These are phyloP conservation scores for Anguilla obscura DNA, from an alignment of 2,797 vertebrate species.

Conservation along the genomic window DNA sequence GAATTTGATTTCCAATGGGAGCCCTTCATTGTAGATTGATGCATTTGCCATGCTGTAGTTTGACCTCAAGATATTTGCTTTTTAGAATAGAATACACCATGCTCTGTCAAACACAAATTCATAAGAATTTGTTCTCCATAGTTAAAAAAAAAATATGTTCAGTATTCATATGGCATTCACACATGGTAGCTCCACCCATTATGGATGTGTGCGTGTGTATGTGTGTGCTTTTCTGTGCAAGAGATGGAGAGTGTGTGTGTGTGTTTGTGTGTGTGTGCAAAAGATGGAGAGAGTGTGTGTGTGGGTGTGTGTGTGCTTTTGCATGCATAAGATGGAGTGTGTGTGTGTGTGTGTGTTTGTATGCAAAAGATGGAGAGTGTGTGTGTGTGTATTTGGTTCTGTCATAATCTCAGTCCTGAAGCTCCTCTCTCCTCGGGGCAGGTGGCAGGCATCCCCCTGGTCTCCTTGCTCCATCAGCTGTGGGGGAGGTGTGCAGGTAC, in stretches of 20 bases:
- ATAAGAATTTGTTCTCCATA: neutral
- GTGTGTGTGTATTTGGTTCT: constrained; percentile 9
- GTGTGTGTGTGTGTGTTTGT: constrained; percentile 6
- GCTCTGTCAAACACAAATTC: neutral
- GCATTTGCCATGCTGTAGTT: neutral
- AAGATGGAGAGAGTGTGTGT: neutral
- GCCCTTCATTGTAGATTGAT: constrained; percentile 2
- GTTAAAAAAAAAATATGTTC: neutral
- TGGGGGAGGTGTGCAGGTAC: constrained; percentile 82
- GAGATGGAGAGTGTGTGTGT: constrained; percentile 1
- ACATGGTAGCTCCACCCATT: neutral
- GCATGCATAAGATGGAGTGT: neutral
- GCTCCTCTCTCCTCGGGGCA: constrained; percentile 43
- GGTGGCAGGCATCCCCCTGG: constrained; percentile 89
- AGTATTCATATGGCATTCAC: neutral
- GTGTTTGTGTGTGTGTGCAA: constrained; percentile 7
- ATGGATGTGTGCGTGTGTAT: neutral
- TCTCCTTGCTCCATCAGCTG: constrained; percentile 83
- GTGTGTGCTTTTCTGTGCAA: neutral
- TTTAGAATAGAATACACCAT: neutral
- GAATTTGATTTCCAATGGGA: neutral
- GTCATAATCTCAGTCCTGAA: neutral
- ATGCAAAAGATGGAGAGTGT: neutral
- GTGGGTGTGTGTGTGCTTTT: neutral
- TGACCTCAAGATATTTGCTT: neutral